phyloP scores from a whole-genome alignment of 2,797 vertebrate species.

The Falco biarmicus region DNA sequence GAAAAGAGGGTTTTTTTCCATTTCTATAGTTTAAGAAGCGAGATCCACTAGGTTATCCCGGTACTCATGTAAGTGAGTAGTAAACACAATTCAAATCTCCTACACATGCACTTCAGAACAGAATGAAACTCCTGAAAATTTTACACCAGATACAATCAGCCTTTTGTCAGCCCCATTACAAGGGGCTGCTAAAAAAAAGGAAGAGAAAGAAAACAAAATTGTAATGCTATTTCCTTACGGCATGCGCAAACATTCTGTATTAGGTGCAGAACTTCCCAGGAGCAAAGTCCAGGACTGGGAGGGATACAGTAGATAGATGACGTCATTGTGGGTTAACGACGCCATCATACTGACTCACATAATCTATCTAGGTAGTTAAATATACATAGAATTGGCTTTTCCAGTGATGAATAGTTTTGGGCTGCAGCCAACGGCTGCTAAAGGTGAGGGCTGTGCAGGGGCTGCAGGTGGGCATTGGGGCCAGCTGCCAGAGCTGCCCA shows the following conservation, averaged over 20 bases:
- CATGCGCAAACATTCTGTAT: background rate
- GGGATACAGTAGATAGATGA: background rate
- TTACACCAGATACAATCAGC: background rate
- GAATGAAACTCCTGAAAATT: background rate
- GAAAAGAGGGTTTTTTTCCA: background rate
- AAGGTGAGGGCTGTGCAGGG: background rate
- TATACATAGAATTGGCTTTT: background rate
- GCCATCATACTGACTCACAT: background rate
- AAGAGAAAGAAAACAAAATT: background rate
- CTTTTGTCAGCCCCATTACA: background rate
- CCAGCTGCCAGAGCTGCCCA: background rate
- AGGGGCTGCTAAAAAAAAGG: background rate
- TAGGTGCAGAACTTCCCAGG: background rate
- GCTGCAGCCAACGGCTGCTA: fast-evolving
- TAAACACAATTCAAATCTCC: background rate
- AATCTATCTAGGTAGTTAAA: background rate
- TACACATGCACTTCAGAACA: background rate
- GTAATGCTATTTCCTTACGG: background rate
- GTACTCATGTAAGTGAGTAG: background rate
- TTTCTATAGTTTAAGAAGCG: background rate
- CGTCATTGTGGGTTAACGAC: background rate
- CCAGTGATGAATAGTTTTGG: background rate
- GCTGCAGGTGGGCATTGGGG: background rate
- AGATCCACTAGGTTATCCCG: background rate
- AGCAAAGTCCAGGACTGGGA: background rate